Percentiles rank a stretch among this genome's conserved stretches.
These are phyloP conservation scores for Drosophila kikkawai DNA, from an alignment of 1,140 invertebrate species.

Conservation along the genomic window DNA sequence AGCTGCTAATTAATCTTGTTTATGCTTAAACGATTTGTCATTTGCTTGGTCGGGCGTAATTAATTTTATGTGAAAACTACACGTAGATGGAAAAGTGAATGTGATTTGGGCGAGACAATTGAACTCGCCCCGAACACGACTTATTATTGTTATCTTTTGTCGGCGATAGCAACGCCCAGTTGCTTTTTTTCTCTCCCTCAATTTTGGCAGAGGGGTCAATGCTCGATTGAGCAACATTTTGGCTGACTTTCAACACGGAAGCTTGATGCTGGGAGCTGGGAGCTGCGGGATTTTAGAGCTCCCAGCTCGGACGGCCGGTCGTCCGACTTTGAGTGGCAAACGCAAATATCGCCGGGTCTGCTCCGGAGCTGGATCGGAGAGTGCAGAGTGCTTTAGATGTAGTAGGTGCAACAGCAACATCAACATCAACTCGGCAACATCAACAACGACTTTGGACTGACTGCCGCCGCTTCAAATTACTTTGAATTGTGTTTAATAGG, in stretches of 20 bases:
- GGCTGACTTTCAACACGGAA: constrained; percentile 77
- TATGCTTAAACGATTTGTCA: constrained; percentile 73
- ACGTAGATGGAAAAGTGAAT: constrained; percentile 70
- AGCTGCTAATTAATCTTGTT: constrained; percentile 77
- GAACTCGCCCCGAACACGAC: constrained; percentile 47
- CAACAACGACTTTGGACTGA: constrained; percentile 18
- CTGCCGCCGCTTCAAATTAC: constrained; percentile 67
- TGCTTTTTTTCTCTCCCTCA: constrained; percentile 21
- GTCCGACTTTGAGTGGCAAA: constrained; percentile 49
- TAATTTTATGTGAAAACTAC: constrained; percentile 65
- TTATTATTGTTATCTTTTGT: constrained; percentile 74
- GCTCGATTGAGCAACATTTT: constrained; percentile 73
- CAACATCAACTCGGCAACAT: constrained; percentile 17
- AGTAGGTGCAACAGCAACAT: constrained; percentile 62
- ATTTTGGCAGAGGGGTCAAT: constrained; percentile 65
- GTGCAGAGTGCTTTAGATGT: constrained; percentile 37
- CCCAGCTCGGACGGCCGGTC: constrained; percentile 21
- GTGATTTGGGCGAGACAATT: constrained; percentile 62
- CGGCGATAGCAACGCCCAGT: constrained; percentile 74
- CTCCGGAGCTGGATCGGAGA: constrained; percentile 33
- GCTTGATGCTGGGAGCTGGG: constrained; percentile 20
- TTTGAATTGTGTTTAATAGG: constrained; percentile 82
- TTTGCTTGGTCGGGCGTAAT: constrained; percentile 58
- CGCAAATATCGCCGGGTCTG: constrained; percentile 48
- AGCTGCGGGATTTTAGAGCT: constrained; percentile 19